A percentile compares a stretch with the other conserved stretches of the same genome.
phyloP scores from a whole-genome alignment of 1,140 invertebrate genomes.

The Musca domestica region DNA sequence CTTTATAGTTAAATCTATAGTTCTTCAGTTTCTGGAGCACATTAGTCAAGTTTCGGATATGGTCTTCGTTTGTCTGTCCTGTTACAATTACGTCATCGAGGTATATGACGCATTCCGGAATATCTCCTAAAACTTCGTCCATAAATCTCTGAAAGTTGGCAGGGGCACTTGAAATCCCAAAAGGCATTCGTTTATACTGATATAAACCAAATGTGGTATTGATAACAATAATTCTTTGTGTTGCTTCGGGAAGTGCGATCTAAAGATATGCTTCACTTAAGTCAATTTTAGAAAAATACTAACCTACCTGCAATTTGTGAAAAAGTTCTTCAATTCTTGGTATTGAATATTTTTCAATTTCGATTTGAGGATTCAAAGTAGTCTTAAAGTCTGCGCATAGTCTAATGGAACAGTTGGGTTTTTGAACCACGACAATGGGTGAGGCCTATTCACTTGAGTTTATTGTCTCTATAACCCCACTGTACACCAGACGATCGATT shows the following conservation, averaged over 20 bases:
- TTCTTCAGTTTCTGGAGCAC: not conserved
- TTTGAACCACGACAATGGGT: too few relatives aligned
- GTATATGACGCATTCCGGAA: constrained; percentile 3
- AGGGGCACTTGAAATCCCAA: constrained; percentile 7
- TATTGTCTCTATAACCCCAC: too few relatives aligned
- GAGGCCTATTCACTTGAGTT: too few relatives aligned
- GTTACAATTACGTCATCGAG: constrained; percentile 11
- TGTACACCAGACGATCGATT: too few relatives aligned
- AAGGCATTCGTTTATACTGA: too few relatives aligned
- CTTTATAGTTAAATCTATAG: not conserved
- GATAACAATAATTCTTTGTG: constrained; percentile 5
- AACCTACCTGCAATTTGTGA: not conserved
- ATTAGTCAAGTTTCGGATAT: not conserved
- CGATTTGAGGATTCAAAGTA: too few relatives aligned
- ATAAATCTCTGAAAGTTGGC: constrained; percentile 4
- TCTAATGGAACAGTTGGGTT: too few relatives aligned
- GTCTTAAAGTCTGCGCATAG: too few relatives aligned
- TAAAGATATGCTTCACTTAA: constrained; percentile 3
- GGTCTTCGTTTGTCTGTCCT: not conserved
- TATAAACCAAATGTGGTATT: constrained; percentile 9
- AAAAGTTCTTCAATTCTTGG: not conserved
- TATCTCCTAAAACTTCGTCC: not conserved
- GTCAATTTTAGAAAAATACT: constrained; percentile 14
- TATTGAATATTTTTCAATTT: too few relatives aligned
- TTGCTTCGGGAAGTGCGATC: not conserved